Evolutionary conservation across 2,113 vertebrate genomes (phyloP), one percentile per base, ranked within the genome.

Genomic region (Tychaedon coryphoeus): DNA sequence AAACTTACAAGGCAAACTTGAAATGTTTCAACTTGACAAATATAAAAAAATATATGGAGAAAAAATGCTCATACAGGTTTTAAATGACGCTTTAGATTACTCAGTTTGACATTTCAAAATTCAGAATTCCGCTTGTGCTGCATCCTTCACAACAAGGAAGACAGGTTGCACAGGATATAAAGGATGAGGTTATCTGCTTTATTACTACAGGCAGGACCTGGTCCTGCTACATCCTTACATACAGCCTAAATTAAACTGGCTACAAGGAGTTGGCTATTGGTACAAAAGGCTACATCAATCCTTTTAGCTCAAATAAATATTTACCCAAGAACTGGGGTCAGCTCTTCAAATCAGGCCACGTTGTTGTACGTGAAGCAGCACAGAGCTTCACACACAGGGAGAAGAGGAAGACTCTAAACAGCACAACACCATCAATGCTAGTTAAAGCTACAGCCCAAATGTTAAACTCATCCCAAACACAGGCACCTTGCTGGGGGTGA

Each of bases 31-130:
- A 81, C 57, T 36, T 82, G 70, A 85, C 19, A 82, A 95, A 85
- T 45, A 57, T 16, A 51, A 87, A 74, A 83, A 79, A 66, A 0
- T 15, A 51, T 3, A 69, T 7, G 12, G 58, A 26, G 7, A 62
- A 36, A 66, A 91, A 87, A 74, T 64, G 48, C 48, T 26, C 60
- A 66, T 77, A 45, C 56, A 67, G 29, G 48, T 60, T 93, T 92
- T 81, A 91, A 86, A 86, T 24, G 16, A 67, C 66, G 19, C 25
- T 92, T 77, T 78, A 53, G 29, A 60, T 87, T 87, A 82, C 47
- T 75, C 53, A 42, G 12, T 38, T 26, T 95, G 90, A 79, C 92
- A 90, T 54, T 71, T 94, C 29, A 74, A 94, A 91, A 95, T 66
- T 86, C 28, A 75, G 62, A 83, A 73, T 90, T 86, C 66, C 76